A percentile compares a stretch with the other conserved stretches of the same genome.
Conservation (phyloP, 2,888 invertebrate species). For the Agrotis segetum region DNA sequence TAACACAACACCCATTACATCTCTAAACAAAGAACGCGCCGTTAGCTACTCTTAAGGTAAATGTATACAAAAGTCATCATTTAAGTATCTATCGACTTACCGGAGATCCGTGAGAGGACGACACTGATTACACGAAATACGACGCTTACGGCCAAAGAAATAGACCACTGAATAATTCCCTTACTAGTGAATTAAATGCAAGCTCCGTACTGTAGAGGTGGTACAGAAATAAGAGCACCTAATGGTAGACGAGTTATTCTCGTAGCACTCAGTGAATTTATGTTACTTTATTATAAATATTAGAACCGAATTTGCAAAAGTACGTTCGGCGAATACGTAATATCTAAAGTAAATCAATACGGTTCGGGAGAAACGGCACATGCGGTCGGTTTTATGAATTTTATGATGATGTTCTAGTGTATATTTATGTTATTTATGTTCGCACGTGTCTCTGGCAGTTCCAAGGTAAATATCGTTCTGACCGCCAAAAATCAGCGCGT, state of each 20-base stretch:
- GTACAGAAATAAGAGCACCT: constrained; percentile 66
- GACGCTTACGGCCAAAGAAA: constrained; percentile 68
- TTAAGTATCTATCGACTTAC: constrained; percentile 67
- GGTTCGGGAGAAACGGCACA: constrained; percentile 71
- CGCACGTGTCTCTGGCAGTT: constrained; percentile 56
- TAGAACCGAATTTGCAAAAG: constrained; percentile 79
- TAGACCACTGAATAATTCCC: constrained; percentile 56
- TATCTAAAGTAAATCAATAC: constrained; percentile 86
- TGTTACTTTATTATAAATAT: constrained; percentile 79
- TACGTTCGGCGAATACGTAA: constrained; percentile 84
- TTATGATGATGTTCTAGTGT: constrained; percentile 84
- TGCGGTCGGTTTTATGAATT: constrained; percentile 83
- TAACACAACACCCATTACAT: constrained; percentile 41
- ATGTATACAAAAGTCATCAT: constrained; percentile 41
- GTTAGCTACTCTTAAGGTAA: constrained; percentile 26
- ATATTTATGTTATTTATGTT: constrained; percentile 80
- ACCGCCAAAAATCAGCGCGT: constrained; percentile 19
- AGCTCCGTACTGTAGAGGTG: constrained; percentile 56
- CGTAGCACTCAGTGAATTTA: constrained; percentile 72
- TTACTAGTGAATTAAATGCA: constrained; percentile 62
- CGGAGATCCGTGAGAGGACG: constrained; percentile 69
- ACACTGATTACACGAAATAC: constrained; percentile 56
- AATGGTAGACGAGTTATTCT: constrained; percentile 72
- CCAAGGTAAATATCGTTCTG: constrained; percentile 44
- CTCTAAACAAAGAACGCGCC: constrained; percentile 32